Evolutionary conservation across 2,797 vertebrate genomes (phyloP).

Genomic region (Loriculus beryllinus): DNA sequence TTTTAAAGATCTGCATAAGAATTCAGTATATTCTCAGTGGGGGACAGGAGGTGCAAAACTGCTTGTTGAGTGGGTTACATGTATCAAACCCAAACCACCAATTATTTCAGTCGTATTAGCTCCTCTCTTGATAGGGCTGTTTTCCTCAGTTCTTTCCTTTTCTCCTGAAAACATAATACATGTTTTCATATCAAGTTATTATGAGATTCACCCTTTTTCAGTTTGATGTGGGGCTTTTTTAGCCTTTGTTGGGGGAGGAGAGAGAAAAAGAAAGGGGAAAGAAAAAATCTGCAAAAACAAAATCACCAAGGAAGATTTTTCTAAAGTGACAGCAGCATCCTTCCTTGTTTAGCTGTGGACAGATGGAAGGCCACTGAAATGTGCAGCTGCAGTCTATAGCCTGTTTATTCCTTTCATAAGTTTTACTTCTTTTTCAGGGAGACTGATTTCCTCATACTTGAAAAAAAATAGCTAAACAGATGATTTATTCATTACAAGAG

Average conservation of each 20-base stretch:
- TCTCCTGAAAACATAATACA: conserved; percentile 4
- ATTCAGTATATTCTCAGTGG: background rate
- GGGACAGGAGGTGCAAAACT: background rate
- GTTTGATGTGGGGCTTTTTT: background rate
- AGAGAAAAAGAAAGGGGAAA: background rate
- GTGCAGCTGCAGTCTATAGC: background rate
- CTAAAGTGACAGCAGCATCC: background rate
- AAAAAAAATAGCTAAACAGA: conserved; percentile 31
- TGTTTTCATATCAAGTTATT: background rate
- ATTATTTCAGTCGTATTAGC: background rate
- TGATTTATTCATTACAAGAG: background rate
- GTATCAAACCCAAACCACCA: background rate
- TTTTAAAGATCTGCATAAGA: background rate
- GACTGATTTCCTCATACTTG: background rate
- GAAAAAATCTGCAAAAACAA: background rate
- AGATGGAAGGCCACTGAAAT: background rate
- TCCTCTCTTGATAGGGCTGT: background rate
- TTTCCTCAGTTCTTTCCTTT: background rate
- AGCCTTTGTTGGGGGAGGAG: background rate
- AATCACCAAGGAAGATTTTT: background rate
- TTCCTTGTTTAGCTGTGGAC: background rate
- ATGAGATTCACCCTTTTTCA: background rate
- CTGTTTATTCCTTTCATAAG: background rate
- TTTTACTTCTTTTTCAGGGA: conserved; percentile 21
- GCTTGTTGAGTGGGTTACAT: background rate